Base-by-base conservation (phyloP, 2,797 vertebrate genomes). In the Cossypha dichroa region DNA sequence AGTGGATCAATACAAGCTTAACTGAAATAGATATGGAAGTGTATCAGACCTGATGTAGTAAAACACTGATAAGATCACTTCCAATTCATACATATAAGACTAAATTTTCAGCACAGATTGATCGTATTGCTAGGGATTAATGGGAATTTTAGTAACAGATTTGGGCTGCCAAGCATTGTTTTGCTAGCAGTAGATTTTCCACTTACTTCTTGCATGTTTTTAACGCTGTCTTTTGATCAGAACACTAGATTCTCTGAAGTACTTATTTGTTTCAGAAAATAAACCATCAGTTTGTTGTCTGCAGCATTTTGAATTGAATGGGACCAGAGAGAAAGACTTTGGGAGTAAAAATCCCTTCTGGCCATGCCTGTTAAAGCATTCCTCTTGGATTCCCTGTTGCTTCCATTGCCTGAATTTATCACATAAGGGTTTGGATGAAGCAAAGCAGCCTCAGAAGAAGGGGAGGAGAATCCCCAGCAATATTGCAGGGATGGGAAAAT, bases 1-100 rank as follows among this genome's bases (percentile, higher is more conserved):
- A 97, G 94, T 97, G 94, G 93, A 97, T 97, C 97, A 84, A 97
- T 97, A 93, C 86, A 95, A 97, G 85, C 90, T 96, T 97, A 97
- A 97, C 95, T 93, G 93, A 96, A 97, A 98, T 94, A 95, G 94
- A 97, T 97, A 96, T 73, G 48, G 91, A 90, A 97, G 92, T 97
- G 97, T 97, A 97, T 98, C 95, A 89, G 95, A 97, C 66, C 85
- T 97, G 97, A 97, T 97, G 93, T 72, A 97, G 84, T 96, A 97
- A 96, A 97, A 96, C 94, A 89, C 95, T 97, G 96, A 96, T 97
- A 96, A 96, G 90, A 97, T 97, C 95, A 95, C 96, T 96, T 97
- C 89, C 93, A 97, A 97, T 97, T 97, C 96, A 92, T 92, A 80
- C 64, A 66, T 58, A 96, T 92, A 93, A 94, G 87, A 94, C 90